Base-by-base conservation (phyloP, 2,888 invertebrate species). In the Sesia bembeciformis region DNA sequence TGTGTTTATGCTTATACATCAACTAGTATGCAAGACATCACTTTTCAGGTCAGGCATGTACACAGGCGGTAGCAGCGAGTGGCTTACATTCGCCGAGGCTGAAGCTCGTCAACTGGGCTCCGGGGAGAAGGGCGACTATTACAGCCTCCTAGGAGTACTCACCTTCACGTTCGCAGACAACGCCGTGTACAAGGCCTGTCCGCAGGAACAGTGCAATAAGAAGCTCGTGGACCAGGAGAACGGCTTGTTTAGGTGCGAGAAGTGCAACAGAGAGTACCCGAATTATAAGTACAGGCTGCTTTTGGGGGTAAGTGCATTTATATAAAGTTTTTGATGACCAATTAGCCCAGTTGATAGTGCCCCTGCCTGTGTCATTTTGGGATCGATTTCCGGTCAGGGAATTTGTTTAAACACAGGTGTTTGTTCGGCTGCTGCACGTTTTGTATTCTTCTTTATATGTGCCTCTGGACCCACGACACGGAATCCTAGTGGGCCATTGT, bases 231-330 rank as follows among this genome's bases (percentile, higher is more conserved):
- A 98, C 78, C 92, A 94, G 70, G 94, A 94, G 60, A 97, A 97
- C 70, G 97, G 96, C 0, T 91, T 94, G 73, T 99, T 93, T 82
- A 91, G 97, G 54, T 99, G 99, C 81, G 99, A 99, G 78, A 99
- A 99, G 81, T 99, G 99, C 78, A 93, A 94, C 69, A 90, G 93
- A 54, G 96, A 96, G 62, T 96, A 91, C 74, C 93, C 95, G 0
- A 94, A 94, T 64, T 98, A 93, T 79, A 96, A 96, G 71, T 97
- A 96, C 84, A 92, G 98, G 50, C 85, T 98, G 61, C 87, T 99
- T 54, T 79, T 96, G 39, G 91, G 91, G 69, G 97, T 97, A 80
- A 42, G 7, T 42, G 3, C 7, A 42, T 7, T 6, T 42, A 2
- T 42, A 6, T 42, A 23, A 23, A 23, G 23, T 23, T 23, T 23